Evolutionary conservation across 2,888 invertebrate genomes (phyloP), one percentile per base, ranked within the genome.

Genomic region (Hyppa rectilinea): DNA sequence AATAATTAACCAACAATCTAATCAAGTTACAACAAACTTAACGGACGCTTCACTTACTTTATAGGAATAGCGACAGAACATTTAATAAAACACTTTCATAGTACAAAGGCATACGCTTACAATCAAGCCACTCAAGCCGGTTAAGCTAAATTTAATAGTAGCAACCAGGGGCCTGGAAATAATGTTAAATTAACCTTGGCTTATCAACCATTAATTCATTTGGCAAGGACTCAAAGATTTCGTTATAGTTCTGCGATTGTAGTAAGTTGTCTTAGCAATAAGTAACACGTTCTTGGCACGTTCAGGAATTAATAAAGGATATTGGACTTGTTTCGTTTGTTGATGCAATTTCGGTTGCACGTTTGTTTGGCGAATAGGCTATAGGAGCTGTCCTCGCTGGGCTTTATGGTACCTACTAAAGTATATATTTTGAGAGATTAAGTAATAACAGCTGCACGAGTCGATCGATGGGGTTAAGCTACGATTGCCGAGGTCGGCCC

Each of bases 121-220:
- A 85, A 86, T 85, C 81, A 80, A 84, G 80, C 71, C 81, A 67
- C 80, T 61, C 59, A 71, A 77, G 81, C 83, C 79, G 66, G 83
- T 85, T 87, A 80, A 81, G 75, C 69, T 73, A 85, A 86, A 87
- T 90, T 87, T 87, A 88, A 87, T 86, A 84, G 81, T 64, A 75
- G 49, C 50, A 66, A 85, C 82, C 82, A 80, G 81, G 73, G 76
- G 80, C 70, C 78, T 82, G 74, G 85, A 84, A 89, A 91, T 89
- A 90, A 91, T 89, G 89, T 89, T 85, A 88, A 90, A 91, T 92
- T 92, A 92, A 91, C 92, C 91, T 88, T 87, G 84, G 88, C 89
- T 92, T 93, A 93, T 93, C 92, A 92, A 88, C 89, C 89, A 89
- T 90, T 92, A 88, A 90, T 91, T 92, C 87, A 92, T 93, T 93